Evolutionary conservation across 2,797 vertebrate species (phyloP).

Genomic region (Thunnus albacares): DNA sequence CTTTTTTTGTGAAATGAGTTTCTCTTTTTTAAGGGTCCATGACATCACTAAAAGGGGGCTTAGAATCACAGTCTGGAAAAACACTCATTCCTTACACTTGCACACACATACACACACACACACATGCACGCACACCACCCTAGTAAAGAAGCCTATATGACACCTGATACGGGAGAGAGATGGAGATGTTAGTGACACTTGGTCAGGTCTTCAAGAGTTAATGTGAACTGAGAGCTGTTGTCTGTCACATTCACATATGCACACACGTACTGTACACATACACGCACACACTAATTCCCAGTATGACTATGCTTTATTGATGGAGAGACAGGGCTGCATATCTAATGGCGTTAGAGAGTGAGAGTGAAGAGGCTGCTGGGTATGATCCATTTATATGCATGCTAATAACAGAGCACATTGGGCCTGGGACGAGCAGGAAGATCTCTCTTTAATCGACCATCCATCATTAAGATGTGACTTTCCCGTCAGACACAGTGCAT

Average conservation of each 20-base stretch:
- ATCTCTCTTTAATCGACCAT: slow-evolving; percentile 77
- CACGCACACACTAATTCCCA: slow-evolving; percentile 48
- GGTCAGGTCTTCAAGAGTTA: slow-evolving; percentile 44
- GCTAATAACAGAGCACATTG: slow-evolving; percentile 76
- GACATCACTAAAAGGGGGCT: slow-evolving; percentile 49
- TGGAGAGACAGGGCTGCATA: slow-evolving; percentile 68
- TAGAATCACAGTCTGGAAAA: slow-evolving; percentile 63
- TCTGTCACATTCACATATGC: slow-evolving; percentile 31
- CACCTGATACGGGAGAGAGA: slow-evolving; percentile 38
- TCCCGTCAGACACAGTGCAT: slow-evolving; percentile 66
- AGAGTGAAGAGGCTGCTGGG: slow-evolving; percentile 72
- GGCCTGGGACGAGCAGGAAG: slow-evolving; percentile 63
- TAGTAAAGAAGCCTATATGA: slow-evolving; percentile 50
- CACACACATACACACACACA: slow-evolving; percentile 1
- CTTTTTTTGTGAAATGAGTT: slow-evolving; percentile 33
- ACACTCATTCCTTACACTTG: slow-evolving; percentile 30
- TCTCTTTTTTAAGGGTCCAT: slow-evolving; percentile 46
- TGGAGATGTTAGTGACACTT: slow-evolving; percentile 35
- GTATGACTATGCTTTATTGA: slow-evolving; percentile 70
- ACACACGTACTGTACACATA: slow-evolving; percentile 9
- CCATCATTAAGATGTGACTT: slow-evolving; percentile 76
- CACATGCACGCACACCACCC: slow-evolving; percentile 2
- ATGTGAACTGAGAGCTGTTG: slow-evolving; percentile 52
- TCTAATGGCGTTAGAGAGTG: slow-evolving; percentile 62
- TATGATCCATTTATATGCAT: slow-evolving; percentile 79